phyloP scores from a whole-genome alignment of 2,888 invertebrate species.

The Creontiades dilutus region DNA sequence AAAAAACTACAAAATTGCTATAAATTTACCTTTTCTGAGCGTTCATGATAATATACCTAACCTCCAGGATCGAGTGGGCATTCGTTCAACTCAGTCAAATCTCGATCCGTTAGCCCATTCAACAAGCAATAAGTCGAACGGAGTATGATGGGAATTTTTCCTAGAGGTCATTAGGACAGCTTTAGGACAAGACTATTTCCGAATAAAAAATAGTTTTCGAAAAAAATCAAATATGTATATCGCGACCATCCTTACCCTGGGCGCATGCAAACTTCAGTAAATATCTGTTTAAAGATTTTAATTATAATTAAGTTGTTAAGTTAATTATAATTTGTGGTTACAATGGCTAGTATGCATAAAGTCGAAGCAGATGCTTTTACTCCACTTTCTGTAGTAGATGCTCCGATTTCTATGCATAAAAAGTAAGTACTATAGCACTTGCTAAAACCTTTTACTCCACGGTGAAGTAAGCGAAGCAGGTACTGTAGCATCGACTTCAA shows the following conservation, averaged over 20 bases:
- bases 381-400: neutral
- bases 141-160: slow-evolving; percentile 99
- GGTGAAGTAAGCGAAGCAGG: slow-evolving; percentile 41
- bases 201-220: too few relatives aligned
- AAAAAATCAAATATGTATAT: too few relatives aligned
- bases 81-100: slow-evolving; percentile 99
- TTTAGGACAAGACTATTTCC: too few relatives aligned
- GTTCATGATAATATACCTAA: slow-evolving; percentile 98
- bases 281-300: too few relatives aligned
- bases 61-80: slow-evolving; percentile 99
- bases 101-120: slow-evolving; percentile 97
- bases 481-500: slow-evolving; percentile 47
- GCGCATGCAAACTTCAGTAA: too few relatives aligned
- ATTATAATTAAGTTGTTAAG: too few relatives aligned
- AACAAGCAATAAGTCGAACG: slow-evolving; percentile 97
- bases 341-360: slow-evolving; percentile 20
- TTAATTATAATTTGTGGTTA: too few relatives aligned
- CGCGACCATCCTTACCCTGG: too few relatives aligned
- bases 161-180: too few relatives aligned
- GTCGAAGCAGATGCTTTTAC: slow-evolving; percentile 34
- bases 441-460: neutral
- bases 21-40: slow-evolving; percentile 94
- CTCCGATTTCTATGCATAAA: slow-evolving; percentile 39
- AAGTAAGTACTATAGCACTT: slow-evolving; percentile 56
- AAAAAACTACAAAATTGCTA: too few relatives aligned